Conservation (phyloP, 2,113 vertebrate species). For the Pteruthius melanotis region DNA sequence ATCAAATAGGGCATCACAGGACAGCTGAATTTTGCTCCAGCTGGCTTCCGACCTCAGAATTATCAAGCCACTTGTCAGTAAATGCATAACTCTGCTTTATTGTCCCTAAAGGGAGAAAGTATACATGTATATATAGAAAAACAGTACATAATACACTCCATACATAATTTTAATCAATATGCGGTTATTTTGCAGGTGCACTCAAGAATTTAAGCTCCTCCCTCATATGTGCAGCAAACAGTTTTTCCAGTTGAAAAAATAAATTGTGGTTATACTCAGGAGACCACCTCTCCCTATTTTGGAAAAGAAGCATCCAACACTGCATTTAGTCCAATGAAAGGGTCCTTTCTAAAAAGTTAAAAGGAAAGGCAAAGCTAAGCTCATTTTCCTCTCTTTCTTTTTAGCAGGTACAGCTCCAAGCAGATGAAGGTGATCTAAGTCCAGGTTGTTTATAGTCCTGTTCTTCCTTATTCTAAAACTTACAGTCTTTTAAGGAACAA, state of each 20-base stretch:
- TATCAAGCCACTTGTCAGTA: not conserved
- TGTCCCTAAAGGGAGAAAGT: not conserved
- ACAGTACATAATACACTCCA: not conserved
- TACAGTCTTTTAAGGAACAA: not conserved
- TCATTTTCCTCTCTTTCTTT: not conserved
- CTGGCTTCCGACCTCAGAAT: not conserved
- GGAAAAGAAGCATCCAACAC: not conserved
- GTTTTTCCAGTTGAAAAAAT: not conserved
- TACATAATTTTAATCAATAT: not conserved
- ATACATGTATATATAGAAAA: not conserved
- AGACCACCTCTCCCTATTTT: not conserved
- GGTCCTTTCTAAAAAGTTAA: not conserved
- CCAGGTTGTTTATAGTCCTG: not conserved
- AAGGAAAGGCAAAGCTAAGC: not conserved
- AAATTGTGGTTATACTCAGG: rapidly evolving
- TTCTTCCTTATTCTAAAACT: not conserved
- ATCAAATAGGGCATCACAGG: not conserved
- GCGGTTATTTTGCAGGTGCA: not conserved
- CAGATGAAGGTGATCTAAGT: not conserved
- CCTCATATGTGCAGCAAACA: not conserved
- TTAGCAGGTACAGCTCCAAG: not conserved
- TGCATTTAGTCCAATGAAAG: not conserved
- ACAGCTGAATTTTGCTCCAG: not conserved
- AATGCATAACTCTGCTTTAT: not conserved
- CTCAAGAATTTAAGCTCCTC: not conserved